Evolutionary conservation across 2,113 vertebrate genomes (phyloP), one percentile per base, ranked within the genome.

Genomic region (Heterochromis multidens): DNA sequence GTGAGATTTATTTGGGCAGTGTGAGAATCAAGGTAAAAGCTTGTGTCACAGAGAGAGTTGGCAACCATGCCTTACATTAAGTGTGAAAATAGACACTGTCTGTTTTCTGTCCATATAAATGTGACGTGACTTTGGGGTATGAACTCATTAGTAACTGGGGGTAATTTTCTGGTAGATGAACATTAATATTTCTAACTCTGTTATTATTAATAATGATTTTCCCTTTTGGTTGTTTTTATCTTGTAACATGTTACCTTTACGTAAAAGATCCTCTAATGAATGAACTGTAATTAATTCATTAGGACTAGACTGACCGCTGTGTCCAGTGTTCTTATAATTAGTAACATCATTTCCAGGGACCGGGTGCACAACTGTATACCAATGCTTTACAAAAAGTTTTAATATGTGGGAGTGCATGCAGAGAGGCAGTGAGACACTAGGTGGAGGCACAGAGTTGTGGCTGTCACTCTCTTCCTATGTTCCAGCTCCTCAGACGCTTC

Each of bases 381-480:
- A 54, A 54, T 33, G 27, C 11, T 74, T 72, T 74, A 29, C 6
- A 54, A 54, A 14, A 54, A 11, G 27, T n/a, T 52, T 8, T 74
- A 58, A 6, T 13, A 31, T 54, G 70, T 54, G 27, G 27, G 31
- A 21, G 7, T 31, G 1, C 33, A 8, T 78, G 79, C 58, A 77
- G 60, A 52, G 21, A 33, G 35, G 37, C 19, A 62, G 29, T 3
- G 23, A 80, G 80, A 86, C 94, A 93, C 91, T 91, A 93, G 94
- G 79, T 92, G 93, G 95, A 88, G 82, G 23, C 56, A 87, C 62
- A 79, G 88, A 89, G 74, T 67, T 43, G 10, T 63, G 60, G 49
- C 5, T 10, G 14, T 4, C 46, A 27, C 17, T 74, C 29, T 89
- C 56, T 6, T 52, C 59, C 31, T 12, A 57, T 27, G 11, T 43